A percentile compares a stretch with the other conserved stretches of the same genome.
phyloP scores from a whole-genome alignment of 37 sponge, comb jelly and placozoan species.

The Haliclona indistincta region DNA sequence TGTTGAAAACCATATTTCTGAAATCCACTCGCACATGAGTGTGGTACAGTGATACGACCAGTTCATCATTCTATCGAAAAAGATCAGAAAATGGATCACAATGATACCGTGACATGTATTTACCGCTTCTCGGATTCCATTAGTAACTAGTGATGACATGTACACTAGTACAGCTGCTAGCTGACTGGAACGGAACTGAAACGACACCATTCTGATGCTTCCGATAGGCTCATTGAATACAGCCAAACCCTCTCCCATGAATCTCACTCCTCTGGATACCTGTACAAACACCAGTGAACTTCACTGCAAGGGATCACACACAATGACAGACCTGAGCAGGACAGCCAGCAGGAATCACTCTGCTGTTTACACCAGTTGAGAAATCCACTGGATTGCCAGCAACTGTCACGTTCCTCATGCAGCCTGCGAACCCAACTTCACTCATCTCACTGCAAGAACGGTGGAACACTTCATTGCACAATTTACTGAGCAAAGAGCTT shows the following conservation, averaged over 20 bases:
- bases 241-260: slow-evolving; percentile 59
- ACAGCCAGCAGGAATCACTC: slow-evolving; percentile 23
- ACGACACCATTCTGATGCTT: not conserved
- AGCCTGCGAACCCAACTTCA: slow-evolving; percentile 57
- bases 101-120: too few species aligned
- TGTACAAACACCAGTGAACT: not conserved
- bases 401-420: slow-evolving; percentile 21
- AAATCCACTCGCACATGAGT: slow-evolving; percentile 36
- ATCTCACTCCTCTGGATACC: slow-evolving; percentile 50
- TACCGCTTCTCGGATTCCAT: not conserved
- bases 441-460: too few species aligned
- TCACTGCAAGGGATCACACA: not conserved
- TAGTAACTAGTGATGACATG: slow-evolving; percentile 4
- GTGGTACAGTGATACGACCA: slow-evolving; percentile 49
- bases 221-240: not conserved
- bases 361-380: too few species aligned
- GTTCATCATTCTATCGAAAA: not conserved
- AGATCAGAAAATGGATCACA: too few species aligned
- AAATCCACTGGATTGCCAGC: not conserved
- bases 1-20: not conserved
- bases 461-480: too few species aligned
- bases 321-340: slow-evolving; percentile 24
- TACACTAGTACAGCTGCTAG: slow-evolving; percentile 35
- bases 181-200: slow-evolving; percentile 46
- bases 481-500: not conserved